A percentile compares a stretch with the other conserved stretches of the same genome.
Conservation (phyloP, 2,888 invertebrate genomes). For the Leistus spinibarbis region DNA sequence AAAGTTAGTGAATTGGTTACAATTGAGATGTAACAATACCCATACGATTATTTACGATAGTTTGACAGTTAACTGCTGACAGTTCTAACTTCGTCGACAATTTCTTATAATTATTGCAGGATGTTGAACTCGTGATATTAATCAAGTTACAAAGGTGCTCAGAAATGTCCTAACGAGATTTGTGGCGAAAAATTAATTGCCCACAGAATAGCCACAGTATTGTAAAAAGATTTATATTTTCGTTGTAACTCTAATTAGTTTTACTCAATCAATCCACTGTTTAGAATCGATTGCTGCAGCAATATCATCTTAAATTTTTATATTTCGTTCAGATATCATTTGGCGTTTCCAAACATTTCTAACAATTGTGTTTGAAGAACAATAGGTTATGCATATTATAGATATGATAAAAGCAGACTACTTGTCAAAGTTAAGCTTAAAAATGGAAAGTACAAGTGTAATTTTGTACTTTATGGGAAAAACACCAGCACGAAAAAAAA, state of each 20-base stretch:
- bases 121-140: conserved; percentile 29
- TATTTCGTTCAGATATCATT: too few species aligned
- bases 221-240: neutral
- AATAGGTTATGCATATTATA: too few species aligned
- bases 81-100: conserved; percentile 13
- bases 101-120: conserved; percentile 36
- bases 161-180: neutral
- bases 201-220: neutral
- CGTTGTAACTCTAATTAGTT: neutral
- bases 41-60: conserved; percentile 24
- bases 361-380: too few species aligned
- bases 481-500: too few species aligned
- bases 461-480: too few species aligned
- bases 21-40: conserved; percentile 33
- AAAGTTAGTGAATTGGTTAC: neutral
- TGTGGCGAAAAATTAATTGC: neutral
- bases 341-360: too few species aligned
- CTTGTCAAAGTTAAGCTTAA: too few species aligned
- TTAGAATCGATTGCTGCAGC: too few species aligned
- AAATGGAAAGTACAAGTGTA: too few species aligned
- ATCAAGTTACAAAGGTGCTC: conserved; percentile 14
- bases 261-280: neutral
- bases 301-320: too few species aligned
- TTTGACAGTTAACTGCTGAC: conserved; percentile 22
- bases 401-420: too few species aligned